A percentile compares a stretch with the other conserved stretches of the same genome.
Evolutionary conservation across 2,888 invertebrate genomes (phyloP).

Genomic region (Villa cingulata): DNA sequence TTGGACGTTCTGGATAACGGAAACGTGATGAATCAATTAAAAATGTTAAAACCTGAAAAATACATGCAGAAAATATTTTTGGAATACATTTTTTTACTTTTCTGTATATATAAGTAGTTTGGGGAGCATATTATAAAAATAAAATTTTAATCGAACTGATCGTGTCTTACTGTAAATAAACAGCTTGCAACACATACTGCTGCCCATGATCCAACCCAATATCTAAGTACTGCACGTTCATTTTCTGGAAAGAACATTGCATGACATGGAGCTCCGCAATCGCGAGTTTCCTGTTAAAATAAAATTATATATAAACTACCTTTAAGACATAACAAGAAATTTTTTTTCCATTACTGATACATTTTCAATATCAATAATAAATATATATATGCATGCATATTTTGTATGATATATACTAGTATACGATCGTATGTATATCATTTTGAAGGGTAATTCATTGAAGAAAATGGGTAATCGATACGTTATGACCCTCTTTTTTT

Average conservation of each 20-base stretch:
- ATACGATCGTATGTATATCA: no score
- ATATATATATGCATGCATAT: no score
- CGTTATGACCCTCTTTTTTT: no score
- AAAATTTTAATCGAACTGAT: no score
- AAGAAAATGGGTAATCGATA: no score
- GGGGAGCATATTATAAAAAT: background rate
- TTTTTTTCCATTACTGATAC: no score
- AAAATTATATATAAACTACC: conserved; percentile 9
- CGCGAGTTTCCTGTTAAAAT: conserved; percentile 37
- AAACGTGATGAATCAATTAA: conserved; percentile 90
- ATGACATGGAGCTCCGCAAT: conserved; percentile 84
- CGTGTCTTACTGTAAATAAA: conserved; percentile 55
- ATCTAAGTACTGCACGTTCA: conserved; percentile 66
- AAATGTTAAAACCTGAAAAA: conserved; percentile 61
- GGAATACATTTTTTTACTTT: no score
- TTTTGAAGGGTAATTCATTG: no score
- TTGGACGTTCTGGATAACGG: conserved; percentile 93
- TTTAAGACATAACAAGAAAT: no score
- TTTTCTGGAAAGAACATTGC: conserved; percentile 80
- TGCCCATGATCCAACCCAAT: conserved; percentile 93
- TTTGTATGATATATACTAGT: no score
- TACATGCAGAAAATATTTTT: background rate
- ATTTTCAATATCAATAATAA: no score
- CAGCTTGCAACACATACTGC: conserved; percentile 80
- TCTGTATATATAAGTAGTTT: no score